Percentiles rank a stretch among this genome's conserved stretches.
phyloP scores from a whole-genome alignment of 2,797 vertebrate species.

The Thunnus albacares region DNA sequence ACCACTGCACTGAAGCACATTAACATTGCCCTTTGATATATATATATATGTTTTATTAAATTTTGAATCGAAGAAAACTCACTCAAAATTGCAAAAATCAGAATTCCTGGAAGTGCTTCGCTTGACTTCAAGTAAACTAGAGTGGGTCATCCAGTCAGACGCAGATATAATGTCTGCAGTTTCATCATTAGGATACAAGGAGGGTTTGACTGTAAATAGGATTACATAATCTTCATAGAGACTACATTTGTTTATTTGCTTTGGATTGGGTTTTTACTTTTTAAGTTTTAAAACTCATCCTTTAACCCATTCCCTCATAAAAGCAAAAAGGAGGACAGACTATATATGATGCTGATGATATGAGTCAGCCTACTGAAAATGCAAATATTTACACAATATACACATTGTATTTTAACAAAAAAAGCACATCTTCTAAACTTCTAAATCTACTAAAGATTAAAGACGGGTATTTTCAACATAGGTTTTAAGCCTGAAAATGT shows the following conservation, averaged over 20 bases:
- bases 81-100: background rate
- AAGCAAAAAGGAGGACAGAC: background rate
- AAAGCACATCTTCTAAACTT: no score
- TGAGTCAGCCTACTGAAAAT: background rate
- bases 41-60: background rate
- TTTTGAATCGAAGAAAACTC: slow-evolving; percentile 1
- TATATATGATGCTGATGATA: background rate
- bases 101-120: background rate
- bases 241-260: slow-evolving; percentile 6
- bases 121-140: slow-evolving; percentile 19
- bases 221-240: slow-evolving; percentile 30
- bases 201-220: slow-evolving; percentile 17
- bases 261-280: background rate
- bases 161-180: slow-evolving; percentile 25
- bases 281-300: background rate
- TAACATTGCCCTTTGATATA: background rate
- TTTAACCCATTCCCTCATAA: background rate
- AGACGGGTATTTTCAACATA: background rate
- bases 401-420: no score
- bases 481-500: no score
- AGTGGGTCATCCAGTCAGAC: background rate
- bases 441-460: background rate
- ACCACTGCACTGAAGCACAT: background rate
- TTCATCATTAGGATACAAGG: slow-evolving; percentile 10
- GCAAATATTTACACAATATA: no score